phyloP scores from a whole-genome alignment of 2,113 vertebrate genomes.

The Rhynchomys soricoides region DNA sequence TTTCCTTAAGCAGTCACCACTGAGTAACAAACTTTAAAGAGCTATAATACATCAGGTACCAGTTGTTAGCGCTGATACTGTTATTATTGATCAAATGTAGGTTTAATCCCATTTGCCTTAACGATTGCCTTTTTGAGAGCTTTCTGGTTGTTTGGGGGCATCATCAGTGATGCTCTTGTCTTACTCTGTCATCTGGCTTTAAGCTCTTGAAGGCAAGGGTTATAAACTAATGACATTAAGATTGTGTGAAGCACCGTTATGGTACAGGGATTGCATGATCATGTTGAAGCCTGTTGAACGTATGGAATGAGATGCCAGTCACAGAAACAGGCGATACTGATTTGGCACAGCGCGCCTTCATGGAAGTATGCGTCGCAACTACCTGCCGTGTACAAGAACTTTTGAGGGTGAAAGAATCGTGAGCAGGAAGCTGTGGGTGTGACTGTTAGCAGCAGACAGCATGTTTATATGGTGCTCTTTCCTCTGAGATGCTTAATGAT shows the following conservation, averaged over 20 bases:
- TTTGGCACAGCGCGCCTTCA: background rate
- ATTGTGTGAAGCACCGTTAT: background rate
- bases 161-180: background rate
- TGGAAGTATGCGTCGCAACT: background rate
- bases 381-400: background rate
- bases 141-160: background rate
- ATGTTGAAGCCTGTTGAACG: background rate
- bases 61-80: background rate
- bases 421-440: background rate
- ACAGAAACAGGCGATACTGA: constrained; percentile 1
- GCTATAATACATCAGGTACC: background rate
- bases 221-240: background rate
- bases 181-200: background rate
- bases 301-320: background rate
- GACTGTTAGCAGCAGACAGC: rapidly evolving
- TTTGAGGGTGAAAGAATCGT: background rate
- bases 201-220: background rate
- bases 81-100: constrained; percentile 10
- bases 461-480: background rate
- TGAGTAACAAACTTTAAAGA: background rate
- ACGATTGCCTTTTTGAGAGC: background rate
- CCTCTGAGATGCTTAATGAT: background rate
- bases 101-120: background rate
- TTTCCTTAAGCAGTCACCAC: background rate
- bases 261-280: background rate